Evolutionary conservation across 1,140 invertebrate genomes (phyloP).

Genomic region (Conus betulinus): DNA sequence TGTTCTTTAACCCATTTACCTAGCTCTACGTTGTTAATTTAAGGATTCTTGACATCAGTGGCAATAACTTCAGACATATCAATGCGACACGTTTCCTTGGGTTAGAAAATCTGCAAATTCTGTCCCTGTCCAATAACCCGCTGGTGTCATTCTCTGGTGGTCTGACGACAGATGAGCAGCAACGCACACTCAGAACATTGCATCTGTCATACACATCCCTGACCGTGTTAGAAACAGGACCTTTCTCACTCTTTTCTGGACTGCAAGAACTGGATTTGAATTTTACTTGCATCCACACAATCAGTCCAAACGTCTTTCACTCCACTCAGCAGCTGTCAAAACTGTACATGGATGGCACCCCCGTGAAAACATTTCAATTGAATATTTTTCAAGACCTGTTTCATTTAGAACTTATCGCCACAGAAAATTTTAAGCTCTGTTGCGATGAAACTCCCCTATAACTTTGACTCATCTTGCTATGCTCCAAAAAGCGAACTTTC

Average conservation of each 20-base stretch:
- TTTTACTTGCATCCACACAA: background rate
- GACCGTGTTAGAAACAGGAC: background rate
- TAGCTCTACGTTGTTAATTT: background rate
- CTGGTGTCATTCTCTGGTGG: background rate
- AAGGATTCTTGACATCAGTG: background rate
- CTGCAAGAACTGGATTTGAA: background rate
- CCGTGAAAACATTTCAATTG: background rate
- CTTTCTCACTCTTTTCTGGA: background rate
- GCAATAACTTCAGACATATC: background rate
- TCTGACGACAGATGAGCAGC: background rate
- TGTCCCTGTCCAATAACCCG: background rate
- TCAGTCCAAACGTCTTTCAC: background rate
- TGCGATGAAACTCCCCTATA: background rate
- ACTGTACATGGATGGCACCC: background rate
- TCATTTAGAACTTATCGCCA: background rate
- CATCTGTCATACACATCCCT: background rate
- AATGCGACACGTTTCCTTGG: background rate
- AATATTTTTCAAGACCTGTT: background rate
- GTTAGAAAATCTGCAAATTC: background rate
- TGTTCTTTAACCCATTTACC: background rate
- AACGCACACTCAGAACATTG: slow-evolving; percentile 23
- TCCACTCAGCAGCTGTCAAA: background rate
- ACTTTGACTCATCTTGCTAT: background rate
- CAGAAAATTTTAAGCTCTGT: background rate
- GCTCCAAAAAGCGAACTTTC: background rate